Base-by-base conservation (phyloP, 2,113 vertebrate genomes). In the Drymodes brunneopygia region DNA sequence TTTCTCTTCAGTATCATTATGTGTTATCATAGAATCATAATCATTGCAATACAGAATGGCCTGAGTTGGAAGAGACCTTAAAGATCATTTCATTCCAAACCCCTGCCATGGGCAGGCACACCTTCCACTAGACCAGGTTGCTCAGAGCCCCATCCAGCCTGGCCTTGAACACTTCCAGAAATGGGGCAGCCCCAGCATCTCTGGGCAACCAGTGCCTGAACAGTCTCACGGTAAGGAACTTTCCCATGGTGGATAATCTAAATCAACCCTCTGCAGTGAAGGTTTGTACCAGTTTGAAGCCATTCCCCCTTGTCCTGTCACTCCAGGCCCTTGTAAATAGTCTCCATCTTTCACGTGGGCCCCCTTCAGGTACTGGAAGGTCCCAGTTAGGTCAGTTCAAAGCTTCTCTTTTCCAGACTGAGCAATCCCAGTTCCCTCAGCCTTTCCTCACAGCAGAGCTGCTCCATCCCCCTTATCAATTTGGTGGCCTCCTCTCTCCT, bases 11-110 rank as follows among this genome's bases (percentile, higher is more conserved):
- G 3, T 29, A 18, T n/a, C 47, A 19, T 31, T 57, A n/a, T 33
- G 17, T 40, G 31, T 79, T 82, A 35, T 48, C 10, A 13, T 7
- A 35, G 35, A 56, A 35, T 18, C 14, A 33, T 38, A 62, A 50
- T 23, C 20, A 29, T 9, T n/a, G 23, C 65, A 65, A 29, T 27
- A 36, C 5, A 22, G 28, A 42, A 35, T 42, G 31, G 11, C 31
- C 27, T 50, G 25, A 8, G 11, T 45, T 53, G 20, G 18, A 33
- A 45, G 17, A 17, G 11, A 45, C 10, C 18, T 61, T 23, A 23
- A 61, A 60, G 15, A n/a, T 13, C 47, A 61, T n/a, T 28, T n/a
- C 0, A 1, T 64, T 47, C 11, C 29, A 40, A 18, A 2, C 1
- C 2, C 7, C 25, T 64, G 8, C 9, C 17, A 17, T 29, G 16